Percentiles rank a stretch among this genome's conserved stretches.
These are phyloP conservation scores for Pitangus sulphuratus DNA, from an alignment of 2,797 vertebrate genomes.

Conservation along the genomic window DNA sequence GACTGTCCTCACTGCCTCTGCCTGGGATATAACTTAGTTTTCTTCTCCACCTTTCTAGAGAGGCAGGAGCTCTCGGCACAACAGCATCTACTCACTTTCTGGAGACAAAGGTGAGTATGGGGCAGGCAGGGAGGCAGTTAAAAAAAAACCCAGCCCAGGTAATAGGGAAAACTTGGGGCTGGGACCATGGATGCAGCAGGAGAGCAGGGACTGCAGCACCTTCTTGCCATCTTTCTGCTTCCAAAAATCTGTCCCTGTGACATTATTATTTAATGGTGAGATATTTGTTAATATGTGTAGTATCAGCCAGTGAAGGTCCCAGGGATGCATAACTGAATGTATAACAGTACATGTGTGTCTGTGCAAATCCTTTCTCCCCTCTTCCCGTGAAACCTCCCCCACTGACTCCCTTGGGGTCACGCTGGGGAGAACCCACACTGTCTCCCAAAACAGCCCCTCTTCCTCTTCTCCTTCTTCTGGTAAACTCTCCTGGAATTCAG, in stretches of 20 bases:
- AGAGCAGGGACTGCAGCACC: background rate
- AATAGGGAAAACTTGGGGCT: rapidly evolving
- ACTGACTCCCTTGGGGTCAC: rapidly evolving
- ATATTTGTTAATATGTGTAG: rapidly evolving
- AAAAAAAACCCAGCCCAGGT: rapidly evolving
- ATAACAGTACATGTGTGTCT: rapidly evolving
- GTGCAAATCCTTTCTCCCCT: background rate
- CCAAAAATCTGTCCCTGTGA: background rate
- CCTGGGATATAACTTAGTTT: rapidly evolving
- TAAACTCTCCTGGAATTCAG: background rate
- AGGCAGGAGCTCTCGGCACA: constrained; percentile 46
- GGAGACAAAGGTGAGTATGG: constrained; percentile 41
- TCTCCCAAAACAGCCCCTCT: background rate
- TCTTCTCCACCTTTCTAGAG: background rate
- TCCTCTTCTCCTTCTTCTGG: background rate
- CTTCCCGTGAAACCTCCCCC: background rate
- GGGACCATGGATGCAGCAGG: background rate
- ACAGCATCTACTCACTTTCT: constrained; percentile 37
- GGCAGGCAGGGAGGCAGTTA: background rate
- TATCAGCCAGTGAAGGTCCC: background rate
- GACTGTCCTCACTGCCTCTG: background rate
- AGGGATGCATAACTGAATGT: rapidly evolving
- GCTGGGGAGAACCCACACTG: too few species aligned
- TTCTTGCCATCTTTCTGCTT: background rate
- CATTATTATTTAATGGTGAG: background rate